Conservation (phyloP, 2,888 invertebrate genomes). For the Saturnia japonica region DNA sequence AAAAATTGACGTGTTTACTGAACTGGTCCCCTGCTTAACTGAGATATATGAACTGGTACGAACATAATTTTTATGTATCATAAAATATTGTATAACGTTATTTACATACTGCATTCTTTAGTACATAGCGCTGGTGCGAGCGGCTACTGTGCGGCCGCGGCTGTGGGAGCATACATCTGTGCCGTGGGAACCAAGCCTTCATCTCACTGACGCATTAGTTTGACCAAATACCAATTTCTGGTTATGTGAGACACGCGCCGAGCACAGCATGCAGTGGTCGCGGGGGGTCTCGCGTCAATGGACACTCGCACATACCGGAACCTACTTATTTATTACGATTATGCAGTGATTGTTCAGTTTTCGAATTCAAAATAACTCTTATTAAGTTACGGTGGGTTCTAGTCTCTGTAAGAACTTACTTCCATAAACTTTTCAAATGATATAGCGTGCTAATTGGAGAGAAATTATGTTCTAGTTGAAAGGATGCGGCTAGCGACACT, state of each 20-base stretch:
- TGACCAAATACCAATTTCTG: background rate
- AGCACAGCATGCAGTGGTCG: background rate
- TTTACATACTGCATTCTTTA: constrained; percentile 1
- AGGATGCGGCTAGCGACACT: background rate
- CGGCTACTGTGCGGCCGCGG: background rate
- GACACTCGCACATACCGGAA: constrained; percentile 4
- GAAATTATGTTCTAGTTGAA: background rate
- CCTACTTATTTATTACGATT: constrained; percentile 21
- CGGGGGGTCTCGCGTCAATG: background rate
- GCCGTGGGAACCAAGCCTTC: constrained; percentile 10
- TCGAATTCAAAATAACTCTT: constrained; percentile 12
- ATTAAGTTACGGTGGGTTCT: constrained; percentile 1
- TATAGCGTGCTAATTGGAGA: background rate
- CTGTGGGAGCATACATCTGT: constrained; percentile 13
- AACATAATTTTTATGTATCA: background rate
- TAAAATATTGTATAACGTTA: background rate
- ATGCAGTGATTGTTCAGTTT: constrained; percentile 20
- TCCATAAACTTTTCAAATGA: background rate
- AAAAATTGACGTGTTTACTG: background rate
- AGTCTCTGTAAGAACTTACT: background rate
- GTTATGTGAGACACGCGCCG: background rate
- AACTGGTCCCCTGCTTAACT: background rate
- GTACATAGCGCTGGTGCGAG: background rate
- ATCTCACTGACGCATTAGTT: constrained; percentile 11
- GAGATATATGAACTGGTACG: background rate